Percentiles rank a stretch among this genome's conserved stretches.
Evolutionary conservation across 2,888 invertebrate species (phyloP).

Genomic region (Habroteleia sp.): DNA sequence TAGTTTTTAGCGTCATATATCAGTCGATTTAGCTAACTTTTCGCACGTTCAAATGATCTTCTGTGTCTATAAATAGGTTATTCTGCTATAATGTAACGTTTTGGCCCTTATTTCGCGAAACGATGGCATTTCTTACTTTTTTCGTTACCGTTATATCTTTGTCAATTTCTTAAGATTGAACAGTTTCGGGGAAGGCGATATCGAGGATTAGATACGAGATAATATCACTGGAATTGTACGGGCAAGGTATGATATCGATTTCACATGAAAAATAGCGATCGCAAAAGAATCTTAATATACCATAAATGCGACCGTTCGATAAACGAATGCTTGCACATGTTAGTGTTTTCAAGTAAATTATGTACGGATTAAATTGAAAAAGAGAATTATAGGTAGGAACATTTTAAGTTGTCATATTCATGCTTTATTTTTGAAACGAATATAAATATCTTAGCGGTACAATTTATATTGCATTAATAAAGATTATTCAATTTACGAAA

Average conservation of each 20-base stretch:
- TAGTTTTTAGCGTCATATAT: background rate
- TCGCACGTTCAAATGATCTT: constrained; percentile 10
- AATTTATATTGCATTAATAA: no score
- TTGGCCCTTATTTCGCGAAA: constrained; percentile 13
- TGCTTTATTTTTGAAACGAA: no score
- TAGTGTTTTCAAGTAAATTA: no score
- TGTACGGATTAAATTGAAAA: no score
- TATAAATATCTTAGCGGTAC: no score
- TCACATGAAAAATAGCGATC: constrained; percentile 47
- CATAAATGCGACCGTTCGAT: constrained; percentile 23
- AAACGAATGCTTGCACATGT: no score
- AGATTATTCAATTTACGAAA: no score
- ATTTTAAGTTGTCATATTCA: no score
- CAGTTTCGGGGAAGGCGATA: constrained; percentile 20
- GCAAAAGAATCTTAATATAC: constrained; percentile 31
- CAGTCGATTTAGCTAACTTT: background rate
- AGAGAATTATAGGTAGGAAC: no score
- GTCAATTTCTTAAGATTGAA: constrained; percentile 31
- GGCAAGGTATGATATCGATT: constrained; percentile 37
- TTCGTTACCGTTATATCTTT: background rate
- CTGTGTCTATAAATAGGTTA: constrained; percentile 1
- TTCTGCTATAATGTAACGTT: constrained; percentile 13
- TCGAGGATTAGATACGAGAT: constrained; percentile 38
- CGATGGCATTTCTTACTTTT: constrained; percentile 12
- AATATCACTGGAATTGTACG: constrained; percentile 25